Evolutionary conservation across 1,140 invertebrate species (phyloP).

Genomic region (Anastatus disparis): DNA sequence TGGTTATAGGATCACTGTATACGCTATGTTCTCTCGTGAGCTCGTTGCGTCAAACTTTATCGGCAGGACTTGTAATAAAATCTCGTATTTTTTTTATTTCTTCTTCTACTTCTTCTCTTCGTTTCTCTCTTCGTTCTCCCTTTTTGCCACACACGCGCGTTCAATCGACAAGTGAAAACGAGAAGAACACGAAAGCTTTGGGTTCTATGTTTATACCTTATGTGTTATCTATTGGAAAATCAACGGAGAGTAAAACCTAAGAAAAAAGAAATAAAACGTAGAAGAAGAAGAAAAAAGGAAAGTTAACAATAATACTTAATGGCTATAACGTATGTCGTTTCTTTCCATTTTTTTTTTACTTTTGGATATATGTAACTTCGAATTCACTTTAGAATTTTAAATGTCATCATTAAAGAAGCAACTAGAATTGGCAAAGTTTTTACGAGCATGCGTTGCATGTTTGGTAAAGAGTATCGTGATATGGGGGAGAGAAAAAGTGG

Average conservation of each 20-base stretch:
- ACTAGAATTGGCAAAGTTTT: constrained; percentile 5
- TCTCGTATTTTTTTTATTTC: no score
- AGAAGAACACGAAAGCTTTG: constrained; percentile 15
- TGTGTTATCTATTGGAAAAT: constrained; percentile 21
- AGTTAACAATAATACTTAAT: no score
- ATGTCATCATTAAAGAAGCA: background rate
- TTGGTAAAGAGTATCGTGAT: background rate
- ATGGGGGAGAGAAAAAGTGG: no score
- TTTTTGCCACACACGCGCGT: no score
- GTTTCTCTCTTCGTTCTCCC: background rate
- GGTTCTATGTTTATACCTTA: background rate
- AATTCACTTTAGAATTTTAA: constrained; percentile 27
- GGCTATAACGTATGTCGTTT: background rate
- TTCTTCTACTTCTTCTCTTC: no score
- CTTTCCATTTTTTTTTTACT: background rate
- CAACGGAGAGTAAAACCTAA: background rate
- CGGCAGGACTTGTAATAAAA: constrained; percentile 15
- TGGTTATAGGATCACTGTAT: no score
- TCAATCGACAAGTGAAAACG: constrained; percentile 16
- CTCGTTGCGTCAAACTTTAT: constrained; percentile 27
- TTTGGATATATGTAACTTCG: background rate
- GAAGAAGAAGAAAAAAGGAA: no score
- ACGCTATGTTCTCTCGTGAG: no score
- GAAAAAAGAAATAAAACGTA: no score
- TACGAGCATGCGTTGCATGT: background rate